Evolutionary conservation across 2,888 invertebrate genomes (phyloP).

Genomic region (Diadromus collaris): DNA sequence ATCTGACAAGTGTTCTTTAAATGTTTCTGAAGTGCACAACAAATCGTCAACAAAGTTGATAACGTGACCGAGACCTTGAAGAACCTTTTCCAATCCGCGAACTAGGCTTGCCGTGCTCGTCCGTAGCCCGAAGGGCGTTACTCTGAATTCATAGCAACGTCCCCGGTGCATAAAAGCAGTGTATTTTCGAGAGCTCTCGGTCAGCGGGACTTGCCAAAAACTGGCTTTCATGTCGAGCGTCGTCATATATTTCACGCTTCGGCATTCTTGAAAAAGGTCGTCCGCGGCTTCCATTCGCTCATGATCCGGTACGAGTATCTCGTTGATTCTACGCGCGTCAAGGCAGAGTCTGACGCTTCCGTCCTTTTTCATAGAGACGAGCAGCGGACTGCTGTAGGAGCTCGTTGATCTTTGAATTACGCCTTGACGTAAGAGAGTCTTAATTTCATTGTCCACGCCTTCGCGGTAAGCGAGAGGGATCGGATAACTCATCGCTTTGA

Average conservation of each 20-base stretch:
- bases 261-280: neutral
- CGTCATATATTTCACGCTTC: neutral
- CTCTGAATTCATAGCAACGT: too few species aligned
- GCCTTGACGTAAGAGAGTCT: neutral
- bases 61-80: neutral
- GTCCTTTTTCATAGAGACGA: neutral
- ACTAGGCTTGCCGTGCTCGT: too few species aligned
- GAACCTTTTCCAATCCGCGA: neutral
- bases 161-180: too few species aligned
- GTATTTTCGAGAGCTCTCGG: too few species aligned
- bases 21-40: neutral
- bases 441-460: too few species aligned
- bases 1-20: neutral
- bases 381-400: neutral
- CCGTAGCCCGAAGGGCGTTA: too few species aligned
- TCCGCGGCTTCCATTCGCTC: neutral
- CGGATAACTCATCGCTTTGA: too few species aligned
- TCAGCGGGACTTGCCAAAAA: too few species aligned
- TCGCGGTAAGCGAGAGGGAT: too few species aligned
- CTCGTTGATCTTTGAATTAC: neutral
- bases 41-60: conserved; percentile 25
- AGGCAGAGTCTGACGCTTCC: too few species aligned
- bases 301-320: neutral
- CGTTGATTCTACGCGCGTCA: neutral
- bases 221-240: neutral